Evolutionary conservation across 2,888 invertebrate species (phyloP).

Genomic region (Nezara viridula): DNA sequence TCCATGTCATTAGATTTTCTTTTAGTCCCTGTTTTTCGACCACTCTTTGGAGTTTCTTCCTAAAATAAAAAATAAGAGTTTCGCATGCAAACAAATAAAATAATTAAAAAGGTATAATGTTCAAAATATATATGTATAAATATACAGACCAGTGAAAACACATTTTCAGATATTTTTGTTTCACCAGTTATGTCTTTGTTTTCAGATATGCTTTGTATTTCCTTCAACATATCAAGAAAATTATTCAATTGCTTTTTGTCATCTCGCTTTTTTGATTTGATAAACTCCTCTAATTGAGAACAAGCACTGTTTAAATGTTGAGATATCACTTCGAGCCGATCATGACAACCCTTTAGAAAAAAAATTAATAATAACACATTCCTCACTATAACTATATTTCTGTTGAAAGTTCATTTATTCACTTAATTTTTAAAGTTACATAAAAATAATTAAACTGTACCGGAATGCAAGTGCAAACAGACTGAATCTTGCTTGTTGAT

Average conservation of each 20-base stretch:
- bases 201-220: conserved; percentile 58
- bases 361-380: background rate
- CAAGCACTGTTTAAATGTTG: conserved; percentile 60
- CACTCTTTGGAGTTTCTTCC: conserved; percentile 50
- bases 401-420: background rate
- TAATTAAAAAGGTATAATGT: background rate
- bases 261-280: conserved; percentile 62
- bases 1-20: conserved; percentile 54
- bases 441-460: background rate
- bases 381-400: background rate
- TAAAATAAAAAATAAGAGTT: background rate
- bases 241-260: conserved; percentile 60
- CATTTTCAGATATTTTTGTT: conserved; percentile 50
- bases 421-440: background rate
- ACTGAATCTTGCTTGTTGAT: background rate
- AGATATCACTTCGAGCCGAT: conserved; percentile 55
- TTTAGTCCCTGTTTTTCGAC: conserved; percentile 44
- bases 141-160: conserved; percentile 39
- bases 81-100: background rate
- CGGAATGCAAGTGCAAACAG: background rate
- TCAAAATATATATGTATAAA: background rate
- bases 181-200: conserved; percentile 54
- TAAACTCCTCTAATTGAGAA: conserved; percentile 61
- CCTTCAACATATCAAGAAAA: conserved; percentile 60
- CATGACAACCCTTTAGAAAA: conserved; percentile 60